These are phyloP conservation scores for Chionoecetes opilio DNA, from an alignment of 1,140 invertebrate species.

Conservation along the genomic window DNA sequence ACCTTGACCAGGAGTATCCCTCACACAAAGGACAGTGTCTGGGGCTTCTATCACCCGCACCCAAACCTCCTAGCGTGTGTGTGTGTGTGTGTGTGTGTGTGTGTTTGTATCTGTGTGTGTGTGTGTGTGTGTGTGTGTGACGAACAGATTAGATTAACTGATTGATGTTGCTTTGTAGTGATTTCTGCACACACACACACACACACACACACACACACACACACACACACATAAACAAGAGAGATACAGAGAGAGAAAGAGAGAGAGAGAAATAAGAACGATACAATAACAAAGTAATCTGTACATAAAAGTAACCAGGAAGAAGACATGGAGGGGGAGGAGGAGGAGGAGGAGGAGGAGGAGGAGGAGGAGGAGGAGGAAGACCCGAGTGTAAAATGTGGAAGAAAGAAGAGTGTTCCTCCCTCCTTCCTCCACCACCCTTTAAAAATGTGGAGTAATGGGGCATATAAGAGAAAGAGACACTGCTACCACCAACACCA, in stretches of 20 bases:
- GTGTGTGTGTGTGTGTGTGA: too few relatives aligned
- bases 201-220: not conserved
- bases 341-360: conserved; percentile 12
- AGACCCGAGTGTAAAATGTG: not conserved
- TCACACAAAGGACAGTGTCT: conserved; percentile 25
- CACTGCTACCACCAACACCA: not conserved
- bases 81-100: too few relatives aligned
- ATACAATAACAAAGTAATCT: not conserved
- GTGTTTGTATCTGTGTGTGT: too few relatives aligned
- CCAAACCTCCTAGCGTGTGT: conserved; percentile 1
- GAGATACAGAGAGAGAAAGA: not conserved
- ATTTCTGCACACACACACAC: not conserved
- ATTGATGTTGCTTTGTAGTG: too few relatives aligned
- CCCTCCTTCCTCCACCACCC: too few relatives aligned
- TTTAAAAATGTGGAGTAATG: not conserved
- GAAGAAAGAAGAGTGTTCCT: too few relatives aligned
- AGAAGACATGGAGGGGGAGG: not conserved
- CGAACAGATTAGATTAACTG: too few relatives aligned
- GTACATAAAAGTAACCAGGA: not conserved
- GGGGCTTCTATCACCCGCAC: not conserved
- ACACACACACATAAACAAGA: not conserved
- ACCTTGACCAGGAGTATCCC: not conserved
- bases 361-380: not conserved
- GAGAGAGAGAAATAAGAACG: not conserved
- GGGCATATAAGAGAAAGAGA: conserved; percentile 18